These are phyloP conservation scores for Cantharis nigra DNA, from an alignment of 2,888 invertebrate genomes.

Conservation along the genomic window DNA sequence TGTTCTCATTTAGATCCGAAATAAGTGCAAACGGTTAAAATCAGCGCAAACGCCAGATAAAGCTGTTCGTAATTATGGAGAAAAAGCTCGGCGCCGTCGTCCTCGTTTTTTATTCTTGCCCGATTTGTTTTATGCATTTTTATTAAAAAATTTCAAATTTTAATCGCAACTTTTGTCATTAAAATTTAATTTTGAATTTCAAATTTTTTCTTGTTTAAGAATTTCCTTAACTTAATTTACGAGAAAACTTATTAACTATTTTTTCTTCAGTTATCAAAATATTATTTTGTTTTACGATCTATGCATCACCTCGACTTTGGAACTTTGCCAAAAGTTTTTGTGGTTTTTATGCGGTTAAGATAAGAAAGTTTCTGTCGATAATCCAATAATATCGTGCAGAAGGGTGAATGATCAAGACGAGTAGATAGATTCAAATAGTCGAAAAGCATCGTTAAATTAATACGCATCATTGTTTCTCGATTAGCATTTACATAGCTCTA, in stretches of 20 bases:
- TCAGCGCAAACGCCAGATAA: constrained; percentile 31
- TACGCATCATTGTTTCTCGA: constrained; percentile 6
- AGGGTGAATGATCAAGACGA: constrained; percentile 6
- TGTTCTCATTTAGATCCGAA: constrained; percentile 36
- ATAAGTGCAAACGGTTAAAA: constrained; percentile 23
- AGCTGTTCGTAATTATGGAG: constrained; percentile 32
- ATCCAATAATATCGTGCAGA: not conserved
- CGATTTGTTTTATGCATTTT: not conserved
- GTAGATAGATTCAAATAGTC: not conserved
- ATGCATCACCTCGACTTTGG: not conserved
- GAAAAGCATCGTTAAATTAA: constrained; percentile 13
- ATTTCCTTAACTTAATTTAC: not conserved
- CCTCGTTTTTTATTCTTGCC: not conserved
- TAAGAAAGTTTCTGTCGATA: not conserved
- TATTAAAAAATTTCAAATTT: not conserved
- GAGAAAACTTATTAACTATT: not conserved
- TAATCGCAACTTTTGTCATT: not conserved
- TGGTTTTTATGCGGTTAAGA: constrained; percentile 1
- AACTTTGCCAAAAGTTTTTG: not conserved
- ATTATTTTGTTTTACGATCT: constrained; percentile 2
- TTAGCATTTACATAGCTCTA: not conserved
- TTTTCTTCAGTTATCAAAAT: not conserved
- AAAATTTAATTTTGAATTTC: not conserved
- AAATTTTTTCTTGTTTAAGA: not conserved
- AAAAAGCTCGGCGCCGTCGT: not conserved